Percentiles rank a stretch among this genome's conserved stretches.
Conservation (phyloP, 1,140 invertebrate species). For the Drosophila kanapiae region DNA sequence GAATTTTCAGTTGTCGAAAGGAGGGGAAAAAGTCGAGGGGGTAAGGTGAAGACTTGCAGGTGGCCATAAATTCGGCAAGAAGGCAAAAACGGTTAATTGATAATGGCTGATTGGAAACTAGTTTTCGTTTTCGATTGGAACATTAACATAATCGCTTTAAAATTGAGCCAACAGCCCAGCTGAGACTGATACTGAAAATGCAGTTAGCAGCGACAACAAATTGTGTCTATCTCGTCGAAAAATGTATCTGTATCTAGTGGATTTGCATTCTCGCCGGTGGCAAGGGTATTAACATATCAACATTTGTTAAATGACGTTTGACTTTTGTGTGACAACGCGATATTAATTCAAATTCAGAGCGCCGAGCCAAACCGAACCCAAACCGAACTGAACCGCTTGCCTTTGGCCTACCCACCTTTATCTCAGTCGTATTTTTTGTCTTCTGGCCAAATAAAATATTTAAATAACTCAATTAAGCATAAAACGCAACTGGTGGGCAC, state of each 20-base stretch:
- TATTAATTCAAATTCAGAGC: slow-evolving; percentile 70
- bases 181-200: slow-evolving; percentile 59
- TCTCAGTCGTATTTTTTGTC: slow-evolving; percentile 29
- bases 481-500: slow-evolving; percentile 77
- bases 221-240: slow-evolving; percentile 44
- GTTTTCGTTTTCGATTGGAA: slow-evolving; percentile 44
- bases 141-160: slow-evolving; percentile 82
- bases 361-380: slow-evolving; percentile 17
- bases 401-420: slow-evolving; percentile 41
- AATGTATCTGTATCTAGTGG: slow-evolving; percentile 28
- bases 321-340: slow-evolving; percentile 81
- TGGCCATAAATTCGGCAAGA: slow-evolving; percentile 58
- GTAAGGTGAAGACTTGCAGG: slow-evolving; percentile 29
- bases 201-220: slow-evolving; percentile 67
- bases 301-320: slow-evolving; percentile 83
- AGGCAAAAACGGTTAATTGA: slow-evolving; percentile 69
- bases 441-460: slow-evolving; percentile 80
- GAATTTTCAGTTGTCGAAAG: slow-evolving; percentile 25
- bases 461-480: slow-evolving; percentile 84
- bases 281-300: slow-evolving; percentile 77
- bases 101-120: slow-evolving; percentile 80
- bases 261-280: slow-evolving; percentile 68
- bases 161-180: slow-evolving; percentile 59
- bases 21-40: not conserved
- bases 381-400: slow-evolving; percentile 12